Base-by-base conservation (phyloP, 1,140 invertebrate genomes). In the Drosophila nannoptera region DNA sequence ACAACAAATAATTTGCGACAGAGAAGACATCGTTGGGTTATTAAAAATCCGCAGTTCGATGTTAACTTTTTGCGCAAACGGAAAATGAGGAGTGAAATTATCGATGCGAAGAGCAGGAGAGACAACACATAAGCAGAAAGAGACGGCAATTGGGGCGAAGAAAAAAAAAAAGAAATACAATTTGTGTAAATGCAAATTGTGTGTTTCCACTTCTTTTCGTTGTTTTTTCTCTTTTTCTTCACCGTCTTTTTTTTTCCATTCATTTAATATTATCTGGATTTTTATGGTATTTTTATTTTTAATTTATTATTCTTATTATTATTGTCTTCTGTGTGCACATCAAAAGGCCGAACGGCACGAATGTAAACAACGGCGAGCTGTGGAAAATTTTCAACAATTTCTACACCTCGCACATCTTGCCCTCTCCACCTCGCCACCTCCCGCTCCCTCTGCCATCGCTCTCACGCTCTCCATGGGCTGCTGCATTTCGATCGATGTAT, bases 41-140 rank as follows among this genome's bases (percentile, higher is more conserved):
- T 78, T 69, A 74, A 66, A 65, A 65, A 68, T 72, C 74, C 42
- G 66, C 78, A 83, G 58, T 66, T 42, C n/a, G 49, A 33, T 72
- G 78, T 69, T 82, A 83, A 78, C 53, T 75, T 56, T 33, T 78
- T 72, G 48, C 32, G 31, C 56, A 82, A 68, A 83, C 59, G 45
- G 54, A 31, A 36, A 61, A 76, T 71, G 46, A 7, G 32, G 8
- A 69, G 61, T 31, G 54, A 58, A 66, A 70, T 59, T 59, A 49
- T 63, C 35, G 36, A 52, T 50, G 67, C 67, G 65, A 65, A 22
- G 22, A 22, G 22, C 22, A 22, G 3, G 22, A 22, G 22, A 22
- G 22, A 22, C 22, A 22, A 22, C 1, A 22, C 1, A 22, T 22
- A 22, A 22, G 22, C 22, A 22, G 22, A 22, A 22, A 22, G 22